Base-by-base conservation (phyloP, 2,888 invertebrate genomes). In the Megaustenia siamemsis region DNA sequence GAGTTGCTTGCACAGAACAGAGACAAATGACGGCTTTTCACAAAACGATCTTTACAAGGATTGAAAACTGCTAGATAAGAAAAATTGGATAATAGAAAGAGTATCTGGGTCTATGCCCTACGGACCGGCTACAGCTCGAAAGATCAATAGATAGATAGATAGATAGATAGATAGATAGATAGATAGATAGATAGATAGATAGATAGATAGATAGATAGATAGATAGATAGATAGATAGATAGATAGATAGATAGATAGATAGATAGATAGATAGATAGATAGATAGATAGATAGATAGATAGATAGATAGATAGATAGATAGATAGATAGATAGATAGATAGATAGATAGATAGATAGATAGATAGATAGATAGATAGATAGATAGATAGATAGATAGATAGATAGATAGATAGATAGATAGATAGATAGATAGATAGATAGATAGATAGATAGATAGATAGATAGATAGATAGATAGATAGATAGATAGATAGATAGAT, bases 401-500 rank as follows among this genome's bases (percentile, higher is more conserved):
- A 60, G 60, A 60, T 60, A 60, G 60, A 60, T 60, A 60, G 60
- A 60, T 60, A 60, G 60, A 60, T 60, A 60, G 60, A 60, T 60
- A 60, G 60, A 60, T 60, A 60, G 60, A 60, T 60, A 60, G 60
- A 60, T 60, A 60, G 60, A 60, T 60, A 60, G 60, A 60, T 60
- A 60, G 60, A 60, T 60, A 60, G 60, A 60, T 60, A 60, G 60
- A 60, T 60, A 60, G 60, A 60, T 60, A 60, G 60, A 60, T 60
- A 60, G 60, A 60, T 60, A 60, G 60, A 60, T 60, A 60, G 60
- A 60, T 60, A 60, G 60, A 60, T 60, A 60, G 60, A 60, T 60
- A 60, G 60, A 60, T 60, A 60, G 60, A 60, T 60, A 60, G 60
- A 60, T 60, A 60, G 60, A 60, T 53, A 77, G n/a, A n/a, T n/a